Evolutionary conservation across 2,888 invertebrate genomes (phyloP), one percentile per base, ranked within the genome.

Genomic region (Drosophila fulvimacula): DNA sequence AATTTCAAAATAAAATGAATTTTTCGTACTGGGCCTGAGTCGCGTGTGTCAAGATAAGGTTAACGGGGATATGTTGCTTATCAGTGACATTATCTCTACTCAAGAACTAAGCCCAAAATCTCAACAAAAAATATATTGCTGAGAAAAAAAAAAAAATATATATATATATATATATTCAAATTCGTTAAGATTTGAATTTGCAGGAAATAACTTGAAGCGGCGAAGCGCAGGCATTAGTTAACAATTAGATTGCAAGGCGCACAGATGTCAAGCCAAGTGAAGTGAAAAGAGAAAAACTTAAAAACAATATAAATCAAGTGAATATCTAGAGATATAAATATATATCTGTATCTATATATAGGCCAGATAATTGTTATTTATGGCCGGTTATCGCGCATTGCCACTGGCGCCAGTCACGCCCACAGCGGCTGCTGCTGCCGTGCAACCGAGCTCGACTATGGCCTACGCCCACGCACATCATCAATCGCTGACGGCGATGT

Each of bases 401-500:
- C 91, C 89, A 2, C 41, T 91, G 76, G 88, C 91, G 3, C 90
- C 91, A 63, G 84, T 92, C 62, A 76, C 91, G 69, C 90, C 91
- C 74, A 82, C 81, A 66, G 71, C 92, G 66, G 81, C 91, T 65
- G 81, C 90, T 63, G 67, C 90, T 62, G 67, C 82, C 51, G 81
- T 83, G 44, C 80, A 74, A 32, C 85, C 82, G 89, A 34, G 66
- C 11, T 82, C 91, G 49, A 90, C 92, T 17, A 92, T 92, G 92
- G 92, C 84, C 38, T 52, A 52, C 27, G 52, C 52, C 52, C 52
- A 52, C 17, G 36, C 52, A 0, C 52, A 52, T 69, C 92, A 92
- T 68, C 92, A 91, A 32, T 91, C 91, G 76, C 91, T 91, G 92
- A 91, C 92, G 66, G 90, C 91, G 1, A 87, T 91, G 90, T 90